phyloP scores from a whole-genome alignment of 2,888 invertebrate species.

The Celastrina argiolus region DNA sequence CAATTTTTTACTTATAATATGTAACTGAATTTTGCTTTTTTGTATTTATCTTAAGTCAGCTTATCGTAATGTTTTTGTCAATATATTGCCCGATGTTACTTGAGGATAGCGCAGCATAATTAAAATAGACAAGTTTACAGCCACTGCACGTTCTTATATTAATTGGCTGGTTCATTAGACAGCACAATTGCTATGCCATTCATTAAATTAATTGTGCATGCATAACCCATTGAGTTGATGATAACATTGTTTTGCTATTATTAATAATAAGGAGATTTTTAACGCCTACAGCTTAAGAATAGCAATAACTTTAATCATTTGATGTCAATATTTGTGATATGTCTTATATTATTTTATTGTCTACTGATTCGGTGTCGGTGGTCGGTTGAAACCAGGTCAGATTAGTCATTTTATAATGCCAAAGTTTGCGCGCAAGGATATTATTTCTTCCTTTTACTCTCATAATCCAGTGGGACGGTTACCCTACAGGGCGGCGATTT shows the following conservation, averaged over 20 bases:
- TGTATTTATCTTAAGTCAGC: too few species aligned
- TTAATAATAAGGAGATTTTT: neutral
- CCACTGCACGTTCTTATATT: conserved; percentile 63
- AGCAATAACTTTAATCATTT: neutral
- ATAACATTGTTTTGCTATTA: conserved; percentile 16
- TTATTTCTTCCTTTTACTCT: too few species aligned
- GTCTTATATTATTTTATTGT: too few species aligned
- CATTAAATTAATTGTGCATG: conserved; percentile 49
- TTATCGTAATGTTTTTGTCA: neutral
- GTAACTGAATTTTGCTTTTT: too few species aligned
- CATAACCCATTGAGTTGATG: conserved; percentile 14
- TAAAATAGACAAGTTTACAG: conserved; percentile 48
- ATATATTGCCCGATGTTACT: neutral
- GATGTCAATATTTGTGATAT: too few species aligned
- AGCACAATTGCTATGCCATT: conserved; percentile 52
- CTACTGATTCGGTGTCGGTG: too few species aligned
- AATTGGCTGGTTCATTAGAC: conserved; percentile 65
- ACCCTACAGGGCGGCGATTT: too few species aligned
- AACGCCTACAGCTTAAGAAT: neutral
- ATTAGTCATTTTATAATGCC: too few species aligned
- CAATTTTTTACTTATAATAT: neutral
- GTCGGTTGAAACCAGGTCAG: too few species aligned
- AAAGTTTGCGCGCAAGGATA: too few species aligned
- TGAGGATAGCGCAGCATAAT: conserved; percentile 38
- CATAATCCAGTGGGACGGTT: too few species aligned